These are phyloP conservation scores for Onychomys leucogaster DNA, from an alignment of 2,797 vertebrate species.

Conservation along the genomic window DNA sequence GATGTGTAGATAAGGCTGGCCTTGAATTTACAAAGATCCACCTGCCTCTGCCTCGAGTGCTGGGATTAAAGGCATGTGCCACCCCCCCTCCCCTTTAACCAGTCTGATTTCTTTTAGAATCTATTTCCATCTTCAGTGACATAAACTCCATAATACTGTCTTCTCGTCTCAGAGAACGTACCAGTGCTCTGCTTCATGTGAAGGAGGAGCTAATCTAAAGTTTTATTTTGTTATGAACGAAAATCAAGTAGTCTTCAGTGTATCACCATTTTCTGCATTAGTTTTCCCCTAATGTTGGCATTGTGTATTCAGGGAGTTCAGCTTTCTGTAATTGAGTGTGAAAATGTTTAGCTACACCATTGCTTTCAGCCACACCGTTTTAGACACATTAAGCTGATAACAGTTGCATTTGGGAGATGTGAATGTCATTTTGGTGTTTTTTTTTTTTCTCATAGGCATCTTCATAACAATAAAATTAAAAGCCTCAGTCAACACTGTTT, in stretches of 20 bases:
- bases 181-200: neutral
- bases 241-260: neutral
- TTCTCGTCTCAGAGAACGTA: neutral
- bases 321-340: neutral
- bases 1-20: neutral
- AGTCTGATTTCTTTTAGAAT: conserved; percentile 37
- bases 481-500: conserved; percentile 94
- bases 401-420: neutral
- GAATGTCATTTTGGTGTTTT: conserved; percentile 58
- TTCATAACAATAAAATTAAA: conserved; percentile 98
- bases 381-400: neutral
- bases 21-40: neutral
- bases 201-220: neutral
- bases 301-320: neutral
- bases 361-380: conserved; percentile 6
- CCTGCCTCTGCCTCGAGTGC: neutral
- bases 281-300: neutral
- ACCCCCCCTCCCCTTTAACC: neutral
- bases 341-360: neutral
- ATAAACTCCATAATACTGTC: neutral
- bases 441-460: conserved; percentile 90
- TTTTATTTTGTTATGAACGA: neutral
- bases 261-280: neutral
- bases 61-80: neutral
- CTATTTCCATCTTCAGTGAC: neutral